These are phyloP conservation scores for Tetraodon nigroviridis DNA, from an alignment of 2,113 vertebrate species.

Conservation along the genomic window DNA sequence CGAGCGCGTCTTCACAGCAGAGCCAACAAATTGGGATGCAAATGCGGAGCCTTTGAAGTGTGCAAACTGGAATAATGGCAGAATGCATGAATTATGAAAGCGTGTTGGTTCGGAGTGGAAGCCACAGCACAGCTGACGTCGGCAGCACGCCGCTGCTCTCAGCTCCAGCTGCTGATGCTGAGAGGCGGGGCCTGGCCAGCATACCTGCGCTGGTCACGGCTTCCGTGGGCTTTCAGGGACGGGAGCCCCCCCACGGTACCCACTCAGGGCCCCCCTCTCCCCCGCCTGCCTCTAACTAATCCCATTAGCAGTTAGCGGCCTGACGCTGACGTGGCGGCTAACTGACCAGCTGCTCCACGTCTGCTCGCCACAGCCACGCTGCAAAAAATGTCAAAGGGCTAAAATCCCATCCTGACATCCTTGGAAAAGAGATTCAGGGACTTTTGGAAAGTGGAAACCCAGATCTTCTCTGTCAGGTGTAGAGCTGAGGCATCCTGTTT, in stretches of 20 bases:
- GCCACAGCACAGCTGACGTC: slow-evolving; percentile 44
- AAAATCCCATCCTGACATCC: background rate
- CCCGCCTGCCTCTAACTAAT: slow-evolving; percentile 62
- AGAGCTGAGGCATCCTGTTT: no score
- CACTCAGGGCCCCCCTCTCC: background rate
- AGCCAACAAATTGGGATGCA: slow-evolving; percentile 75
- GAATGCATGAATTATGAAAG: slow-evolving; percentile 75
- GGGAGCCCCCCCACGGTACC: no score
- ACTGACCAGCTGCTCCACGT: slow-evolving; percentile 86
- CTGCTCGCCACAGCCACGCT: slow-evolving; percentile 70
- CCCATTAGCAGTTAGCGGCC: slow-evolving; percentile 83
- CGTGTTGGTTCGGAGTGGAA: slow-evolving; percentile 58
- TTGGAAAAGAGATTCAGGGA: no score
- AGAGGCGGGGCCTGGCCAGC: no score
- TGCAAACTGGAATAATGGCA: slow-evolving; percentile 73
- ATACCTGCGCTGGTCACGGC: no score
- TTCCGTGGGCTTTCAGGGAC: no score
- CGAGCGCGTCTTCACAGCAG: slow-evolving; percentile 69
- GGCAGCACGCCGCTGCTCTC: background rate
- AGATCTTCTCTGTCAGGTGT: no score
- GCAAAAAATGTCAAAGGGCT: slow-evolving; percentile 6
- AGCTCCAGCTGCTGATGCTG: no score
- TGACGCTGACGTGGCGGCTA: slow-evolving; percentile 75
- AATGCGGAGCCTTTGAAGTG: slow-evolving; percentile 80
- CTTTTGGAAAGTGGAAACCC: no score